Percentiles rank a stretch among this genome's conserved stretches.
phyloP scores from a whole-genome alignment of 2,113 vertebrate genomes.

The Garra rufa region DNA sequence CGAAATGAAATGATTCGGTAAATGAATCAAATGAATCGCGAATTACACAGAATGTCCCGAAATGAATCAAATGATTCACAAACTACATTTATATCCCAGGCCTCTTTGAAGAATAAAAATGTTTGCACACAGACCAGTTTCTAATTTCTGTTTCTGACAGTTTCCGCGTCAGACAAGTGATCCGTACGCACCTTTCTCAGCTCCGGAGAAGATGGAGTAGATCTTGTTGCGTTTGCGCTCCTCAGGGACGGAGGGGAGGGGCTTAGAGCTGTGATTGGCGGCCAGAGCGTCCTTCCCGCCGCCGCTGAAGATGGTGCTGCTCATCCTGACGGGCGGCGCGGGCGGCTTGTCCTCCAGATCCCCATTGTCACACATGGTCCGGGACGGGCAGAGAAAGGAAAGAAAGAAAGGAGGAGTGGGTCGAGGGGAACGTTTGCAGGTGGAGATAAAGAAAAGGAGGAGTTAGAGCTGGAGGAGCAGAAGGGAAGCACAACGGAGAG shows the following conservation, averaged over 20 bases:
- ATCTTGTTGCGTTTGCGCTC: slow-evolving; percentile 96
- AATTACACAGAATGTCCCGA: too few species aligned
- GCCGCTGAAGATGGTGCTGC: slow-evolving; percentile 88
- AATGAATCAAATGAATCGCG: too few species aligned
- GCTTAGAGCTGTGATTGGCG: slow-evolving; percentile 93
- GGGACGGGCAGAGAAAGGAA: slow-evolving; percentile 60
- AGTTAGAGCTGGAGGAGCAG: slow-evolving; percentile 53
- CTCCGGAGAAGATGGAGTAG: slow-evolving; percentile 92
- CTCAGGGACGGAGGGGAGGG: slow-evolving; percentile 94
- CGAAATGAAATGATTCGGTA: too few species aligned
- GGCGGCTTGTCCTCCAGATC: slow-evolving; percentile 97
- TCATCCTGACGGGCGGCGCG: slow-evolving; percentile 95
- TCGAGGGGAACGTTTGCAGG: slow-evolving; percentile 1
- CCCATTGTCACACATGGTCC: slow-evolving; percentile 94
- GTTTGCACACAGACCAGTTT: too few species aligned
- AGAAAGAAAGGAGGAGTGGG: slow-evolving; percentile 48
- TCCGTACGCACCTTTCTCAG: slow-evolving; percentile 96
- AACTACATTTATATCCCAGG: too few species aligned
- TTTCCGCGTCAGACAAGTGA: too few species aligned
- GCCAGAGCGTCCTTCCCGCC: slow-evolving; percentile 86
- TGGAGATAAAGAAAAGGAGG: slow-evolving; percentile 44
- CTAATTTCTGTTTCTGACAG: too few species aligned
- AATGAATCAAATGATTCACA: too few species aligned
- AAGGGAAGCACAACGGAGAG: slow-evolving; percentile 48
- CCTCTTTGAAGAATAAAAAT: too few species aligned